Evolutionary conservation across 2,888 invertebrate genomes (phyloP), one percentile per base, ranked within the genome.

Genomic region (Ectemnius lituratus): DNA sequence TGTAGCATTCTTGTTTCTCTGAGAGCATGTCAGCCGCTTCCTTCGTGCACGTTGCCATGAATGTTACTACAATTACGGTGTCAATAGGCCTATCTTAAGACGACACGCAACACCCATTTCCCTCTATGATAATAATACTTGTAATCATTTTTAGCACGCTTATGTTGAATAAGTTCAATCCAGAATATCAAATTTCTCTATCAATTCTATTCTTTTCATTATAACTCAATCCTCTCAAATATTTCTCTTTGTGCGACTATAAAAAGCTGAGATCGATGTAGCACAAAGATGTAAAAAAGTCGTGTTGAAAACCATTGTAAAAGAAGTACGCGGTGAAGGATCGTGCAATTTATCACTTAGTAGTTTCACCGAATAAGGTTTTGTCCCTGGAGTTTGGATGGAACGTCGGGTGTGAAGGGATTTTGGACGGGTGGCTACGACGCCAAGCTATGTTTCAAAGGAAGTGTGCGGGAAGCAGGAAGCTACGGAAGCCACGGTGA

Each of bases 321-420:
- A 68, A 70, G 75, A 80, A 77, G 76, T 76, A 78, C 75, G 57
- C 72, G 65, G 60, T 52, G 72, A 65, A 77, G 77, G 74, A 76
- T 78, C 73, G 73, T 75, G 81, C 86, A 84, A 88, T 88, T 88
- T 87, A 88, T 88, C 88, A 88, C 84, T 85, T 81, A 82, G 86
- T 80, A 82, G 85, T 87, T 87, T 87, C 86, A 88, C 87, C 88
- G 86, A 87, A 88, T 88, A 87, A 87, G 80, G 85, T 83, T 80
- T 77, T 73, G 80, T 76, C 66, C 75, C 75, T 75, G 56, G 67
- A 76, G 79, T 77, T 77, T 62, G 76, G 68, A 70, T 62, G 72
- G 78, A 68, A 74, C 75, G 59, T 37, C 60, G 16, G 20, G 57
- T 18, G 73, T 18, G 67, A 73, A 63, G 68, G 76, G 68, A 75